Conservation (phyloP, 1,140 invertebrate species). For the Brachionus koreanus region DNA sequence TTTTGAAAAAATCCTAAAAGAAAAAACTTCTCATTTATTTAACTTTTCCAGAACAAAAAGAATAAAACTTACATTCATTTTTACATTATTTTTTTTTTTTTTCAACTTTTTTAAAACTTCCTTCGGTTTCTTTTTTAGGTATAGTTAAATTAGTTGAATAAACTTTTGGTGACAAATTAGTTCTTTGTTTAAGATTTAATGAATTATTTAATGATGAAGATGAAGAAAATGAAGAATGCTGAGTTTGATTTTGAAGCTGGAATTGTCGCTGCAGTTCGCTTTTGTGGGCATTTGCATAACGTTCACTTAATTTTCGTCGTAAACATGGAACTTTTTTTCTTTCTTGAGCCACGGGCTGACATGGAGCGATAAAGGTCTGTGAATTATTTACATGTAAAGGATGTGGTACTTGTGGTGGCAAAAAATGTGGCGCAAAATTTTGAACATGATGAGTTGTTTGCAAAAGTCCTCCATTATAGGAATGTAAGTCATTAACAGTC, state of each 20-base stretch:
- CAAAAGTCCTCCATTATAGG: not conserved
- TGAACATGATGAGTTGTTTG: not conserved
- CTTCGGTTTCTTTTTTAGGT: slow-evolving; percentile 6
- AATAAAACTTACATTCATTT: not conserved
- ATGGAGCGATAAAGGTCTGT: not conserved
- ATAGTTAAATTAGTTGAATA: not conserved
- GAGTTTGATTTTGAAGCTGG: not conserved
- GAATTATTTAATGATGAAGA: slow-evolving; percentile 37
- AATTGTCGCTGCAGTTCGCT: not conserved
- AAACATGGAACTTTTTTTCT: slow-evolving; percentile 23
- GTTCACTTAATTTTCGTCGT: slow-evolving; percentile 20
- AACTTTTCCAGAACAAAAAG: not conserved
- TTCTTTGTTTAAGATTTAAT: not conserved
- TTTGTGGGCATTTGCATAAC: slow-evolving; percentile 21
- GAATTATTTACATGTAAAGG: slow-evolving; percentile 19
- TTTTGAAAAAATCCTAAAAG: not conserved
- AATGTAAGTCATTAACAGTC: not conserved
- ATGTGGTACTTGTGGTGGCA: not conserved
- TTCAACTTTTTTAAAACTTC: slow-evolving; percentile 3
- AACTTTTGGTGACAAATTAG: slow-evolving; percentile 1
- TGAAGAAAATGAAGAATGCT: slow-evolving; percentile 23
- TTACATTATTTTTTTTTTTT: not conserved
- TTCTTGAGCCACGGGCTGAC: slow-evolving; percentile 3
- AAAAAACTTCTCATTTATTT: not conserved
- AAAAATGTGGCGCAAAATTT: not conserved